Base-by-base conservation (phyloP, 2,797 vertebrate species). In the Crocidura indochinensis region DNA sequence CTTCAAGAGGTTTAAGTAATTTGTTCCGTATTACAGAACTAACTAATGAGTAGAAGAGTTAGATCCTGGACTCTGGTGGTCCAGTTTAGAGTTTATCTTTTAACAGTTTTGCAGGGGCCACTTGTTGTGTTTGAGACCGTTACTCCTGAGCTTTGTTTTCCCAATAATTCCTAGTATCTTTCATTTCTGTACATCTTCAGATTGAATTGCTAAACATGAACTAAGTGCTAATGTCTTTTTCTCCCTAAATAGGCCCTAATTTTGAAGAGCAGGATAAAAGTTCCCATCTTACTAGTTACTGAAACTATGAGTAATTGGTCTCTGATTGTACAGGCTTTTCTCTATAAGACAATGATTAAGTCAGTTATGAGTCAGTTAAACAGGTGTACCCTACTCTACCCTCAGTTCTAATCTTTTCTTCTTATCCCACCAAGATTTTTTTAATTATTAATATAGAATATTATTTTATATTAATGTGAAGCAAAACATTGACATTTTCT, bases 241-340 rank as follows among this genome's bases (percentile, higher is more conserved):
- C 29, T 19, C 51, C 12, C 22, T 11, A 53, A 69, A 44, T 26
- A 79, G 56, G 31, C 75, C 27, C 69, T 86, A 46, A 72, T 91
- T 91, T 91, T 93, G 60, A 95, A 49, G 73, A 84, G 20, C n/a
- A 72, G 65, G 68, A 65, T 26, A 76, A 75, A 56, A 68, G 27
- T 4, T 77, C 49, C 38, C 79, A 75, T 2, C 27, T 10, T 93
- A 10, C 65, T 75, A 10, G 56, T 92, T 78, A 68, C 53, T 74
- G 17, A 78, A 89, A 38, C 49, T 90, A 10, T 38, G 81, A 75
- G 62, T 79, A 47, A 14, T 4, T 78, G 29, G 51, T 53, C 47
- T 89, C 73, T 81, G 65, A 24, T 64, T 83, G 27, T 90, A 8
- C 76, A 47, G 47, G 12, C 11, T 85, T 67, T 87, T 76, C 78